These are phyloP conservation scores for Illadopsis cleaveri DNA, from an alignment of 2,113 vertebrate species.

Conservation along the genomic window DNA sequence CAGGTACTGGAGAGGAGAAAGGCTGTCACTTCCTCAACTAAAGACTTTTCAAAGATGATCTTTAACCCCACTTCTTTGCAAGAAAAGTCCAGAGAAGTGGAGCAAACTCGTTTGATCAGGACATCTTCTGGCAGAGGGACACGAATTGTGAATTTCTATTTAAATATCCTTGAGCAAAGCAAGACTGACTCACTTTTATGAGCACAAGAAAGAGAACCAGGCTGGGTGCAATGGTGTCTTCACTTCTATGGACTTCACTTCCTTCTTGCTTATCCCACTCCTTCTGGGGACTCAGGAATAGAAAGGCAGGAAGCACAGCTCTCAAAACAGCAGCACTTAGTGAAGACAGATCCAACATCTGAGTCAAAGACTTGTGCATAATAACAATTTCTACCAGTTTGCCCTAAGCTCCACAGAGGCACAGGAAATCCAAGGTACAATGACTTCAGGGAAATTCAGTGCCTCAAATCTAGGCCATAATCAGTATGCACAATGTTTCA, in stretches of 20 bases:
- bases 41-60: background rate
- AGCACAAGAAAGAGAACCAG: background rate
- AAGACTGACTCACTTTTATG: background rate
- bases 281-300: background rate
- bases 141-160: background rate
- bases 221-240: background rate
- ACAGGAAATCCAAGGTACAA: background rate
- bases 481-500: background rate
- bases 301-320: background rate
- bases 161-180: background rate
- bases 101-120: background rate
- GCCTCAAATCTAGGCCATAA: background rate
- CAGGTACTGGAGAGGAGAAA: background rate
- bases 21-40: background rate
- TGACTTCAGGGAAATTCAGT: background rate
- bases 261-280: background rate
- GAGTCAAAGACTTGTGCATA: background rate
- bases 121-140: background rate
- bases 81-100: background rate
- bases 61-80: background rate
- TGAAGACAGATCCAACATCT: background rate
- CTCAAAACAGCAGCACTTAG: background rate
- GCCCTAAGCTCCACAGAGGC: background rate
- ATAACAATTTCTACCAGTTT: background rate
- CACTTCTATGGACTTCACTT: background rate